phyloP scores from a whole-genome alignment of 2,797 vertebrate genomes.

The Danionella dracula region DNA sequence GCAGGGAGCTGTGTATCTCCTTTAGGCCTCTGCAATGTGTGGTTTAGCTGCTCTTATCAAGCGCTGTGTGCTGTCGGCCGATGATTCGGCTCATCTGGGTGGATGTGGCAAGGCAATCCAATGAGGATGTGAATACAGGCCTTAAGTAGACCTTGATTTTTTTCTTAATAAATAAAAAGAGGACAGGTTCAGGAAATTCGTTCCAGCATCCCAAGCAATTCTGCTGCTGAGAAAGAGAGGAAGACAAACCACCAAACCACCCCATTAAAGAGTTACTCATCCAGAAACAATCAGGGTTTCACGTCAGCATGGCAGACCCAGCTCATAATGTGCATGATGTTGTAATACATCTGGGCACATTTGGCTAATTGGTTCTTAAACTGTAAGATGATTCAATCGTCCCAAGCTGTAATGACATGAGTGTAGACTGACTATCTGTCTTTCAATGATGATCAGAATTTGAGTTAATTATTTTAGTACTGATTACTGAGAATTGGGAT shows the following conservation, averaged over 20 bases:
- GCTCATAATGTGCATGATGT: slow-evolving; percentile 24
- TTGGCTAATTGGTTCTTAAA: slow-evolving; percentile 24
- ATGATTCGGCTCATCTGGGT: slow-evolving; percentile 7
- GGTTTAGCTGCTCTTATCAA: not conserved
- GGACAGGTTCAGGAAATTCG: not conserved
- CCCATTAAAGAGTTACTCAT: slow-evolving; percentile 8
- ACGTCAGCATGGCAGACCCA: slow-evolving; percentile 1
- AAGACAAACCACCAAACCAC: slow-evolving; percentile 16
- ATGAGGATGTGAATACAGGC: slow-evolving; percentile 3
- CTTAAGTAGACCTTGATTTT: not conserved
- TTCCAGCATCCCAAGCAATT: not conserved
- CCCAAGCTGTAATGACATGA: slow-evolving; percentile 6
- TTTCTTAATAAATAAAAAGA: not conserved
- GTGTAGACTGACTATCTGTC: slow-evolving; percentile 1
- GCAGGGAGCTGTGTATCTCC: not conserved
- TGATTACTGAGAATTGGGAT: slow-evolving; percentile 4
- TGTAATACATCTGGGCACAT: slow-evolving; percentile 22
- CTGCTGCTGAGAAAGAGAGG: not conserved
- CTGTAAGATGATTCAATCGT: slow-evolving; percentile 16
- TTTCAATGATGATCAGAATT: not conserved
- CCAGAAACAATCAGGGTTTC: slow-evolving; percentile 20
- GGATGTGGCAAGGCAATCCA: not conserved
- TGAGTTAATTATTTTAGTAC: slow-evolving; percentile 15
- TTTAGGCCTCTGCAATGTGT: not conserved
- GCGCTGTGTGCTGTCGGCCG: not conserved